Evolutionary conservation across 1,140 invertebrate species (phyloP), one percentile per base, ranked within the genome.

Genomic region (Drosophila oshimai): DNA sequence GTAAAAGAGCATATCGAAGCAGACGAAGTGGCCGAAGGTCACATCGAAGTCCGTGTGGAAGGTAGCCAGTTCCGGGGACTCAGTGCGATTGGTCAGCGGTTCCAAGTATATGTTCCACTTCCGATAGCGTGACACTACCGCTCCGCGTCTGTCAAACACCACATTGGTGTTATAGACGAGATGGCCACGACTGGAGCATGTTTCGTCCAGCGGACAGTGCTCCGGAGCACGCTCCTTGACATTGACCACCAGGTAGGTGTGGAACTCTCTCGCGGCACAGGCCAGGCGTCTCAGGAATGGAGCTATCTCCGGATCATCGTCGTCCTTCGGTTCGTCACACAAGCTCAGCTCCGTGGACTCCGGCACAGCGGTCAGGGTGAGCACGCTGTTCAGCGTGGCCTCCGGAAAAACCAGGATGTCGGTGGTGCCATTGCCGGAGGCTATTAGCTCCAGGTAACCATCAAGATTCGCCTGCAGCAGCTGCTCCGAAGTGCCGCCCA

Each of bases 361-460:
- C 2, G 88, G 86, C 36, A 91, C 90, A 7, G 69, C 65, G 0
- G 78, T 86, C 20, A 89, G 17, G 9, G 89, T 61, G 22, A 88
- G 29, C 12, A 50, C 44, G 20, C 50, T 90, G 6, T 92, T 92
- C 1, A 93, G 64, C 0, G 93, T 92, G 51, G 91, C 86, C 91
- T 98, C 97, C 0, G 97, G 96, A 81, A 97, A 97, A 5, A 98
- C 95, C 0, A 98, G 91, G 3, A 98, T 96, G 58, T 97, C 94
- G 0, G 92, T 93, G 0, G 92, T 94, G 58, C 80, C 64, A 13
- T 74, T 69, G 0, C 70, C 78, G 6, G 57, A 47, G 1, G 20
- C 17, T 4, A 91, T 72, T 5, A 91, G 57, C 7, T 77, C 45
- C 28, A 78, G 39, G 60, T 90, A 90, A 0, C 67, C 81, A 0